These are phyloP conservation scores for Parapsyche elsis DNA, from an alignment of 1,140 invertebrate genomes.

Conservation along the genomic window DNA sequence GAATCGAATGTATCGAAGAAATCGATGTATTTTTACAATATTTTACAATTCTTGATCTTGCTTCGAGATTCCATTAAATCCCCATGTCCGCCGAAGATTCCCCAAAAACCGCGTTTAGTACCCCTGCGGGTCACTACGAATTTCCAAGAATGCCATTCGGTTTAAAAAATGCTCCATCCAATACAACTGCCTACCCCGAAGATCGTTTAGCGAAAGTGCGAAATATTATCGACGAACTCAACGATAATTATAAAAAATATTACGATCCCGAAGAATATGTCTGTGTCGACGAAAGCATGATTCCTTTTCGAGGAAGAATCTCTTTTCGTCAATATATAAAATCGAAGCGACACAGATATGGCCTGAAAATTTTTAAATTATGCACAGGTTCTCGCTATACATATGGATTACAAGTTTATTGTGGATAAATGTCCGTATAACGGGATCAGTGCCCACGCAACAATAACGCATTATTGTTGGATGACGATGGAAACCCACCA, in stretches of 20 bases:
- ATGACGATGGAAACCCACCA: no score
- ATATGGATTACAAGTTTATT: slow-evolving; percentile 56
- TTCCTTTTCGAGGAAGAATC: slow-evolving; percentile 59
- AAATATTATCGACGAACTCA: slow-evolving; percentile 47
- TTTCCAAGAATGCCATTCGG: no score
- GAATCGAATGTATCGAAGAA: no score
- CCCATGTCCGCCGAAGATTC: no score
- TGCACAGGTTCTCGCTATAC: slow-evolving; percentile 52
- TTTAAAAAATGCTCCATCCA: no score
- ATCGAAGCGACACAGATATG: slow-evolving; percentile 56
- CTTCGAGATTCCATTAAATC: no score
- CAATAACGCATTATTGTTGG: no score
- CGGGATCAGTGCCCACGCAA: slow-evolving; percentile 53
- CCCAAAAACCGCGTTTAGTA: no score
- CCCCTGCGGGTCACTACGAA: no score
- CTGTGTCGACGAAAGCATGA: slow-evolving; percentile 59
- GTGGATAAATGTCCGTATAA: slow-evolving; percentile 44
- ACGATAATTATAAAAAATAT: slow-evolving; percentile 53
- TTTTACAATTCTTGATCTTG: no score
- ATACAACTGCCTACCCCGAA: slow-evolving; percentile 44
- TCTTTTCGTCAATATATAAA: slow-evolving; percentile 58
- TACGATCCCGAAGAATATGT: slow-evolving; percentile 56
- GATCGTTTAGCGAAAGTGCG: slow-evolving; percentile 51
- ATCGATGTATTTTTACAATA: no score
- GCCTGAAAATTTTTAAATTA: slow-evolving; percentile 58